Conservation (phyloP, 2,113 vertebrate genomes). For the Lagenorhynchus albirostris region DNA sequence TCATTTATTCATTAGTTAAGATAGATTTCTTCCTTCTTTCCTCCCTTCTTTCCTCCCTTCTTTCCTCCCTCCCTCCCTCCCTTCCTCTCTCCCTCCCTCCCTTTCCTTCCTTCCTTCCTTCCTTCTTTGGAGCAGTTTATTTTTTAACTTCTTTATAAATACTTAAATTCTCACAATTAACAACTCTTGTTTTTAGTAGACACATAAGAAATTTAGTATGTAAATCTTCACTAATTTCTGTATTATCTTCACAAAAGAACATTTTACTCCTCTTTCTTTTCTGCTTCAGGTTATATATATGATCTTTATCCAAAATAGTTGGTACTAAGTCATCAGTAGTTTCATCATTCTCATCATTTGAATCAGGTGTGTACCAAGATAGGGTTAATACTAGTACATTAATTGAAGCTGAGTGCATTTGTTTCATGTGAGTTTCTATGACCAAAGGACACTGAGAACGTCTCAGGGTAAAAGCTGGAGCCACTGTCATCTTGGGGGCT, state of each 20-base stretch:
- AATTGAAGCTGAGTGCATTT: slow-evolving; percentile 89
- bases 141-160: neutral
- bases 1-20: neutral
- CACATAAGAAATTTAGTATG: neutral
- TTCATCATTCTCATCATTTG: slow-evolving; percentile 92
- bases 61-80: too few relatives aligned
- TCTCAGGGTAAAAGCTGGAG: slow-evolving; percentile 94
- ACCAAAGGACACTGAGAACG: slow-evolving; percentile 90
- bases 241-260: neutral
- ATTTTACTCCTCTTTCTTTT: neutral
- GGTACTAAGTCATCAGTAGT: slow-evolving; percentile 87
- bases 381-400: slow-evolving; percentile 92
- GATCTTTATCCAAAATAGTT: slow-evolving; percentile 88
- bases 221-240: neutral
- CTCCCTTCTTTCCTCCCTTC: too few relatives aligned
- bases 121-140: neutral
- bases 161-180: neutral
- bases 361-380: slow-evolving; percentile 92
- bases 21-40: neutral
- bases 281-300: slow-evolving; percentile 88
- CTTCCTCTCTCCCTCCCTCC: too few relatives aligned
- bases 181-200: neutral
- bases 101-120: neutral
- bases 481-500: slow-evolving; percentile 92
- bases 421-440: slow-evolving; percentile 93